Base-by-base conservation (phyloP, 2,888 invertebrate species). In the Tachina lurida region DNA sequence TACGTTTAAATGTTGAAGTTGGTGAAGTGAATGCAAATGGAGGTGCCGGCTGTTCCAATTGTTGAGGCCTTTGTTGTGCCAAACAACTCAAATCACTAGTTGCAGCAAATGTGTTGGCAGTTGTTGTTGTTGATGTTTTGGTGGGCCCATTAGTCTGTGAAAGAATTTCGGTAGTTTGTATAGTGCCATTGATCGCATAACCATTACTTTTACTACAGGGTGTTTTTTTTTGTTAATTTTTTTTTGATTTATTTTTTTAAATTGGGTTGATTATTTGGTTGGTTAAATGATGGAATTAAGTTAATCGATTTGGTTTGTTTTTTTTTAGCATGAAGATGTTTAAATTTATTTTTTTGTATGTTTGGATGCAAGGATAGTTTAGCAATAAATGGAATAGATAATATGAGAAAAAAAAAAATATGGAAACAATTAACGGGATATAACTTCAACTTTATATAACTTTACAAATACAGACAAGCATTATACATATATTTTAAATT, bases 1-100 rank as follows among this genome's bases (percentile, higher is more conserved):
- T 88, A 19, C 87, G 85, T 79, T 86, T 87, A 74, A 88, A 88
- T 31, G 88, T 89, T 58, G 88, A 79, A 45, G 89, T 88, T 12
- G 88, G 86, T 31, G 88, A 87, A 47, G 87, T 88, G 71, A 88
- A 88, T 58, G 84, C 84, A 85, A 88, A 88, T 2, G 86, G 75
- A 22, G 62, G 13, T 62, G 65, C 31, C 17, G 63, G 12, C 39
- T 63, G 47, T 49, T 31, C 79, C 39, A 56, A 63, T 22, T 75
- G 73, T 49, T 83, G 73, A 43, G 68, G 81, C 74, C 78, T 82
- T 70, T 75, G 71, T 83, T 77, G 76, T 49, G 54, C 22, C 52
- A 76, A 17, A 5, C 54, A 31, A 77, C 54, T 80, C 19, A 86
- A 84, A 86, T 86, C 80, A 39, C n/a, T 45, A 8, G 45, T 10